Base-by-base conservation (phyloP, 2,888 invertebrate species). In the Folsomia candida region DNA sequence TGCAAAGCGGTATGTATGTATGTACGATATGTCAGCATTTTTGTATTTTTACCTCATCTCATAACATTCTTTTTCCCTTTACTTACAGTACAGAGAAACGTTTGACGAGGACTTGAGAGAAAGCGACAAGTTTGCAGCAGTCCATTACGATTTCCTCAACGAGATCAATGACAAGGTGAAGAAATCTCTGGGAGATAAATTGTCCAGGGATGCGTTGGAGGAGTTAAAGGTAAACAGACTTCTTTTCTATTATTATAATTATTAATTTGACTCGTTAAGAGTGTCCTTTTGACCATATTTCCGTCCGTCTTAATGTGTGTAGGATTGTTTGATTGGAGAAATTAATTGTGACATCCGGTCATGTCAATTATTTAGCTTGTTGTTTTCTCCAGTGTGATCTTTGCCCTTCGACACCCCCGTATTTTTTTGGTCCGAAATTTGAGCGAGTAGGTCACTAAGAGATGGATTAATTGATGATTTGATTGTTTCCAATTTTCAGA, bases 111-210 rank as follows among this genome's bases (percentile, higher is more conserved):
- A 67, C 37, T 63, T 85, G 71, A 54, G 68, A 26, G 58, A 60
- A 37, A 65, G 85, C 72, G 81, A 83, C 51, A 81, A 81, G 71
- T 86, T 85, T 83, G 83, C 83, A 73, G 81, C 81, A 69, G 80
- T 81, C 47, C 83, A 83, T 54, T 86, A 85, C 80, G 83, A 84
- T 61, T 87, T 87, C 86, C 82, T 88, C 69, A 86, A 86, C 11
- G 82, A 82, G 28, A 68, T 78, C 18, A 80, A 76, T 24, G 79
- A 82, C 6, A 81, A 85, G 73, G 84, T 87, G 74, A 86, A 86
- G 2, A 87, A 87, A 81, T 81, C 75, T 68, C 71, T 81, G n/a
- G 81, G 80, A 27, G 51, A 20, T 2, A n/a, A 54, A 14, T 26
- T 65, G 26, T 9, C 65, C 22, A 29, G 25, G 6, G 65, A 65